Percentiles rank a stretch among this genome's conserved stretches.
These are phyloP conservation scores for Acrocephalus arundinaceus DNA, from an alignment of 2,113 vertebrate species.

Conservation along the genomic window DNA sequence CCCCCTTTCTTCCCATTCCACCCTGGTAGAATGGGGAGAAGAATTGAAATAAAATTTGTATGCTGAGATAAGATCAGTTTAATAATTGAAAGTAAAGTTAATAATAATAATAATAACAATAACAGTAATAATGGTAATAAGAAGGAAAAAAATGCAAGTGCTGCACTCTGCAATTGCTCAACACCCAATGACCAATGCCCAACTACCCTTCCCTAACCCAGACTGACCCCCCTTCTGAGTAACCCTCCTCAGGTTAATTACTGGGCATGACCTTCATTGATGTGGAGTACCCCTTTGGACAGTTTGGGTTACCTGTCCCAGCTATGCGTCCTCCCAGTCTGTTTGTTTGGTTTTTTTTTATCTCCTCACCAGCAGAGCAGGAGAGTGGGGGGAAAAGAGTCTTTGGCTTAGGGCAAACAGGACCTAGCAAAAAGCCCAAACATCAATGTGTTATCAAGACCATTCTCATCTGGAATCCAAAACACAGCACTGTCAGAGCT, in stretches of 20 bases:
- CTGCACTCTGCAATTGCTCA: background rate
- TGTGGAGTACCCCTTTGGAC: background rate
- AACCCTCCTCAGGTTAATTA: background rate
- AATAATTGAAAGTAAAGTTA: background rate
- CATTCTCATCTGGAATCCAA: background rate
- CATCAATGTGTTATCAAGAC: background rate
- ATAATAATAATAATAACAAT: background rate
- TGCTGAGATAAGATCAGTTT: background rate
- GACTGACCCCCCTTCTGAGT: background rate
- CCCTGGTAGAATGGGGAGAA: background rate
- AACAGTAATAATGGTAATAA: background rate
- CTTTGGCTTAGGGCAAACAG: background rate
- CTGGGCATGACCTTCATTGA: background rate
- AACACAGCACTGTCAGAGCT: background rate
- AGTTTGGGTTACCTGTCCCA: background rate
- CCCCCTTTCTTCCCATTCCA: background rate
- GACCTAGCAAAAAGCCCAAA: background rate
- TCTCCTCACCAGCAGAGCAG: background rate
- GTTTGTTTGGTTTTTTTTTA: background rate
- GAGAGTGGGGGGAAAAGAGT: background rate
- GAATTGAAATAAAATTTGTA: background rate
- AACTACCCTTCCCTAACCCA: background rate
- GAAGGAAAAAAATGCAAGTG: background rate
- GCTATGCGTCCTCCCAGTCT: background rate
- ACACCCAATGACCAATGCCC: background rate